Conservation (phyloP, 1,140 invertebrate genomes). For the Coelopa frigida region DNA sequence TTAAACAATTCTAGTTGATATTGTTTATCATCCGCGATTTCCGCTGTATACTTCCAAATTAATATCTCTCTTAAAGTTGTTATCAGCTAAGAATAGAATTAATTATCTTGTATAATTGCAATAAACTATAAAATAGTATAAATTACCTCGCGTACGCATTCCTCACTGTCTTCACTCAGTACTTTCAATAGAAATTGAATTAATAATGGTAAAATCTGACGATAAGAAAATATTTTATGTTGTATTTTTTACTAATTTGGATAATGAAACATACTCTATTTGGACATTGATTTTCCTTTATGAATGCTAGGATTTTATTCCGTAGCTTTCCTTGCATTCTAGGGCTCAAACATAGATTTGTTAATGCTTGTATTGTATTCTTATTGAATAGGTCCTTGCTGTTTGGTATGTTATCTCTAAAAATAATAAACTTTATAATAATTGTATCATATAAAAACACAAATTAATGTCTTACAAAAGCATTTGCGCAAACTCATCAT, state of each 20-base stretch:
- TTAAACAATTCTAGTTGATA: constrained; percentile 31
- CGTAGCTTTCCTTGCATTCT: constrained; percentile 24
- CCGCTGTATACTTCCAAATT: constrained; percentile 14
- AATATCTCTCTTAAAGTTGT: constrained; percentile 29
- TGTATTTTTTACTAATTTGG: neutral
- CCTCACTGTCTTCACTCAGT: constrained; percentile 31
- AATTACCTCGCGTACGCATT: constrained; percentile 25
- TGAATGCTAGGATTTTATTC: constrained; percentile 26
- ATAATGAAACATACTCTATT: constrained; percentile 17
- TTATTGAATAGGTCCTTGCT: constrained; percentile 29
- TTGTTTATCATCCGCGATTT: constrained; percentile 18
- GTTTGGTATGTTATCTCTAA: constrained; percentile 29
- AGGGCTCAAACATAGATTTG: constrained; percentile 27
- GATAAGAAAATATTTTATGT: neutral
- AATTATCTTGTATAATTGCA: too few species aligned
- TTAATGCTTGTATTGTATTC: constrained; percentile 28
- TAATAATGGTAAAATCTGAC: constrained; percentile 26
- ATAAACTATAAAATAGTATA: neutral
- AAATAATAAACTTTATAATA: neutral
- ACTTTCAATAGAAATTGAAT: constrained; percentile 32
- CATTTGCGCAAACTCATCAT: constrained; percentile 35
- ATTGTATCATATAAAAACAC: neutral
- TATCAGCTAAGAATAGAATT: constrained; percentile 29
- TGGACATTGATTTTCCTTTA: constrained; percentile 27
- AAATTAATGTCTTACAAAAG: constrained; percentile 24